A percentile compares a stretch with the other conserved stretches of the same genome.
Conservation (phyloP, 2,797 vertebrate species). For the Pangasius larnaudii region DNA sequence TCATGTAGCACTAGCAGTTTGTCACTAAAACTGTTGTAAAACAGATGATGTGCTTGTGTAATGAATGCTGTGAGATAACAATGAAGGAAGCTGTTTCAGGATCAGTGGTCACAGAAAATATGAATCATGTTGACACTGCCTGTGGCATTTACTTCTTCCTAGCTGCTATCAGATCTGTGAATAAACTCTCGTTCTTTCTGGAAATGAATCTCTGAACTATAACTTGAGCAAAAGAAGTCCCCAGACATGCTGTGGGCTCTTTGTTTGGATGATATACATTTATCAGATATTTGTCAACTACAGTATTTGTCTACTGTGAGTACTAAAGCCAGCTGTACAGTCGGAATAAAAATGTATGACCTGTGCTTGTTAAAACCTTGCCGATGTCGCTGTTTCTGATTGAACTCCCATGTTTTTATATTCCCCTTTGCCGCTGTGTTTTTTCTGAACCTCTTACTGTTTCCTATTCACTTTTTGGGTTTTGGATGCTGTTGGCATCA, state of each 20-base stretch:
- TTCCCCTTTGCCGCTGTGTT: neutral
- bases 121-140: neutral
- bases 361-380: neutral
- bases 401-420: neutral
- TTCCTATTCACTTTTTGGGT: neutral
- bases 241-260: neutral
- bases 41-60: neutral
- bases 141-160: neutral
- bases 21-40: neutral
- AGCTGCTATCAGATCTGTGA: neutral
- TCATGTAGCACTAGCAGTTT: neutral
- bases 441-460: neutral
- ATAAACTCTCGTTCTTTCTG: neutral
- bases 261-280: too few relatives aligned
- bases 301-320: too few relatives aligned
- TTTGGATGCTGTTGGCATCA: neutral
- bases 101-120: neutral
- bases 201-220: neutral
- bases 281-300: too few relatives aligned
- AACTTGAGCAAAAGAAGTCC: neutral
- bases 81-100: neutral
- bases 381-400: neutral
- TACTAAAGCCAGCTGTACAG: too few relatives aligned
- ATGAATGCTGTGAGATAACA: neutral
- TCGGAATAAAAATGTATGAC: neutral